Evolutionary conservation across 2,113 vertebrate species (phyloP), one percentile per base, ranked within the genome.

Genomic region (Cairina moschata): DNA sequence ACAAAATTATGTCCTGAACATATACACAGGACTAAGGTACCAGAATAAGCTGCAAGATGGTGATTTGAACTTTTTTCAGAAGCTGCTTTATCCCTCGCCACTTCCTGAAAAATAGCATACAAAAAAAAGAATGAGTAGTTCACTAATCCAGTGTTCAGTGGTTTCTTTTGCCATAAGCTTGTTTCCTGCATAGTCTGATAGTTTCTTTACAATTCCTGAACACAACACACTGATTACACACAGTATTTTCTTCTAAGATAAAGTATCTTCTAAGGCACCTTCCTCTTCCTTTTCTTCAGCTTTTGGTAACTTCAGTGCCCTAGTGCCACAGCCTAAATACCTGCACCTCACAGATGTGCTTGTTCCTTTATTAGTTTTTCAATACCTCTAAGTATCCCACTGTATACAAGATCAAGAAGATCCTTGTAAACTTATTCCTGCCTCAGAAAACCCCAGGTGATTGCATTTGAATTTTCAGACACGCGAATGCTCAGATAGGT

Each of bases 101-200:
- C 60, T 90, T 74, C 31, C 73, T 67, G 48, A 23, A 46, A 62
- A 74, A 73, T 1, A 36, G 14, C 10, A 21, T 36, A 55, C 40
- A 54, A 8, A 8, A n/a, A 2, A 4, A 0, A 4, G 50, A n/a
- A 22, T 42, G 1, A 36, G 10, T 66, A 25, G 46, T 38, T 40
- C 13, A 54, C 13, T 17, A 58, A 18, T 11, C 16, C 78, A 3
- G 1, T 8, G 1, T 48, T 86, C 42, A 66, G 9, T 20, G 31
- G 12, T 59, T 74, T 85, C 3, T 0, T 48, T 18, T 69, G 44
- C 31, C 23, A 25, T 38, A 73, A 73, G 1, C 22, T 23, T 56
- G 13, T 42, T 34, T 72, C 52, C 36, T 44, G 29, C 2, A 0
- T 7, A 18, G 8, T 54, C 52, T 58, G 29, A 11, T 46, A 36